A percentile compares a stretch with the other conserved stretches of the same genome.
These are phyloP conservation scores for Tenthredo scrophulariae DNA, from an alignment of 2,888 invertebrate species.

Conservation along the genomic window DNA sequence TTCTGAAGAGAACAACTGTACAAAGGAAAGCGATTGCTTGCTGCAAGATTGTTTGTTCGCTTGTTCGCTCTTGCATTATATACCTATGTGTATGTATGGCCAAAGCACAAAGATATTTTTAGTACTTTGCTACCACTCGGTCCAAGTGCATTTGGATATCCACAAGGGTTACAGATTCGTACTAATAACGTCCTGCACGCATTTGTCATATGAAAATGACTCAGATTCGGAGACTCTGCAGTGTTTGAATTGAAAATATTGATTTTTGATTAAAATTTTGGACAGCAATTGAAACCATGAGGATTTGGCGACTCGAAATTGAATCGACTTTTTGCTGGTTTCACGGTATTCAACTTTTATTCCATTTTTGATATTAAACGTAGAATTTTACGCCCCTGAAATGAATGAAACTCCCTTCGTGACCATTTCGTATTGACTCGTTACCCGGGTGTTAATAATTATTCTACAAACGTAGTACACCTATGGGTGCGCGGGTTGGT, in stretches of 20 bases:
- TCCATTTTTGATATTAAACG: not conserved
- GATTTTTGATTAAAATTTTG: not conserved
- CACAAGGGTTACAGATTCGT: not conserved
- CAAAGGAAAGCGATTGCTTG: constrained; percentile 37
- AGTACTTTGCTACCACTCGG: not conserved
- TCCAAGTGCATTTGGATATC: not conserved
- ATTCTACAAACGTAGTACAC: not conserved
- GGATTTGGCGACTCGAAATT: not conserved
- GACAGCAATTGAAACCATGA: too few relatives aligned
- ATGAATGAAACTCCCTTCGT: not conserved
- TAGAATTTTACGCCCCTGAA: not conserved
- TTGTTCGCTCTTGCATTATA: not conserved
- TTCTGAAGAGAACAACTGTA: constrained; percentile 16
- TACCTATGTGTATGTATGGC: not conserved
- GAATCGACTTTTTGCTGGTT: not conserved
- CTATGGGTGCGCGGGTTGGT: not conserved
- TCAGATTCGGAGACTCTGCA: not conserved
- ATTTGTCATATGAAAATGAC: not conserved
- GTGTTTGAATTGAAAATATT: not conserved
- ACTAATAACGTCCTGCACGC: not conserved
- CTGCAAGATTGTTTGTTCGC: constrained; percentile 18
- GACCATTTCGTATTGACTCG: not conserved
- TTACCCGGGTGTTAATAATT: not conserved
- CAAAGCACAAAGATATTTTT: not conserved
- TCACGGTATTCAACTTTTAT: not conserved